Evolutionary conservation across 2,797 vertebrate genomes (phyloP).

Genomic region (Sebastes taczanowskii): DNA sequence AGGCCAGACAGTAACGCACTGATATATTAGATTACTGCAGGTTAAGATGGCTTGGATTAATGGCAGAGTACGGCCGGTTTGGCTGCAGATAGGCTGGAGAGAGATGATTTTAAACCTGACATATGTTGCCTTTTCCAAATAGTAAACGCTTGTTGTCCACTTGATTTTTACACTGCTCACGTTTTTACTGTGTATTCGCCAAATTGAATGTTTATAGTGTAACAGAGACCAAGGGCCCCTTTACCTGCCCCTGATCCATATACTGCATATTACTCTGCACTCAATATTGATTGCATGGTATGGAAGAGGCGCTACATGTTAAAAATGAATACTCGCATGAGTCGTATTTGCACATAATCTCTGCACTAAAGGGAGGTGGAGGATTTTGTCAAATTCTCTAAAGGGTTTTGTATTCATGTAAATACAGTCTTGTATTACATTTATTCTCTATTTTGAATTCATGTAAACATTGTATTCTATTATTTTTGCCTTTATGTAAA

Average conservation of each 20-base stretch:
- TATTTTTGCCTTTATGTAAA: slow-evolving; percentile 15
- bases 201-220: slow-evolving; percentile 18
- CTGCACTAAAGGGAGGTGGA: not conserved
- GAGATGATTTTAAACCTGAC: slow-evolving; percentile 26
- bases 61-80: slow-evolving; percentile 1
- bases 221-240: not conserved
- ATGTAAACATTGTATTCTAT: slow-evolving; percentile 21
- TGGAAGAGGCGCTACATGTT: not conserved
- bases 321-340: not conserved
- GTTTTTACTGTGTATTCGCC: not conserved
- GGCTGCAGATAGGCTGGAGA: not conserved
- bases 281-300: slow-evolving; percentile 26
- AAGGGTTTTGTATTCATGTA: slow-evolving; percentile 4
- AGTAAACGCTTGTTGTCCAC: not conserved
- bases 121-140: slow-evolving; percentile 16
- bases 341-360: not conserved
- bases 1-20: slow-evolving; percentile 1
- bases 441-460: slow-evolving; percentile 1
- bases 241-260: slow-evolving; percentile 10
- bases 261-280: not conserved
- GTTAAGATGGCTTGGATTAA: slow-evolving; percentile 8
- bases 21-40: slow-evolving; percentile 25
- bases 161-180: slow-evolving; percentile 1
- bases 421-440: slow-evolving; percentile 28
- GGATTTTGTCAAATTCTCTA: slow-evolving; percentile 2